Evolutionary conservation across 2,113 vertebrate species (phyloP).

Genomic region (Carassius carassius): DNA sequence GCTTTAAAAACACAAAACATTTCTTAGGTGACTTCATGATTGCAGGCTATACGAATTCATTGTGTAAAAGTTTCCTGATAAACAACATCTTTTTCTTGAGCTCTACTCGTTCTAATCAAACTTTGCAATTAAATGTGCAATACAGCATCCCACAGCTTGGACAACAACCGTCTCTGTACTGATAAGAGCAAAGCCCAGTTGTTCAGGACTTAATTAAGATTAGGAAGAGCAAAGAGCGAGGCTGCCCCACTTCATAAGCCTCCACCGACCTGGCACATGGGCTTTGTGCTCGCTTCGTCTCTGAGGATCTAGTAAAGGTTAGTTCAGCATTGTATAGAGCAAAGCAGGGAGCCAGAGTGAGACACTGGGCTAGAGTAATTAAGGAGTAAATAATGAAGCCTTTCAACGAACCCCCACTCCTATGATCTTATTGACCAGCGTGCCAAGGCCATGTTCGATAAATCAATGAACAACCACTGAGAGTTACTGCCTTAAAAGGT

Average conservation of each 20-base stretch:
- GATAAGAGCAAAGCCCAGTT: slow-evolving; percentile 31
- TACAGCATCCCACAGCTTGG: slow-evolving; percentile 2
- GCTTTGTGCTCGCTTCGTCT: slow-evolving; percentile 27
- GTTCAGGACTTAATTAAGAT: slow-evolving; percentile 55
- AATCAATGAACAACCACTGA: slow-evolving; percentile 57
- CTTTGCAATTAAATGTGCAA: slow-evolving; percentile 1
- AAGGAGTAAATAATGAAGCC: slow-evolving; percentile 61
- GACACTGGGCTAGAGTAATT: slow-evolving; percentile 56
- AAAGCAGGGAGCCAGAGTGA: slow-evolving; percentile 22
- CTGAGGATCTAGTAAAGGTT: slow-evolving; percentile 44
- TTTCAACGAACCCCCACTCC: slow-evolving; percentile 45
- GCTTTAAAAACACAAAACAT: not conserved
- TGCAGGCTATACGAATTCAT: not conserved
- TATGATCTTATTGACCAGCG: slow-evolving; percentile 44
- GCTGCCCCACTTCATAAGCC: slow-evolving; percentile 28
- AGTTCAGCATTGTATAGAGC: slow-evolving; percentile 35
- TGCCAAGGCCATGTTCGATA: slow-evolving; percentile 50
- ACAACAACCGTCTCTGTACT: slow-evolving; percentile 35
- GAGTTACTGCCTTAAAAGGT: slow-evolving; percentile 46
- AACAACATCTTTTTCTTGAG: not conserved
- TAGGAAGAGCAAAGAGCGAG: slow-evolving; percentile 47
- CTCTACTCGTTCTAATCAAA: not conserved
- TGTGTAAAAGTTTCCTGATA: not conserved
- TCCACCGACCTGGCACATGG: not conserved
- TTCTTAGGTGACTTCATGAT: not conserved